Conservation (phyloP, 2,113 vertebrate genomes). For the Notiomystis cincta region DNA sequence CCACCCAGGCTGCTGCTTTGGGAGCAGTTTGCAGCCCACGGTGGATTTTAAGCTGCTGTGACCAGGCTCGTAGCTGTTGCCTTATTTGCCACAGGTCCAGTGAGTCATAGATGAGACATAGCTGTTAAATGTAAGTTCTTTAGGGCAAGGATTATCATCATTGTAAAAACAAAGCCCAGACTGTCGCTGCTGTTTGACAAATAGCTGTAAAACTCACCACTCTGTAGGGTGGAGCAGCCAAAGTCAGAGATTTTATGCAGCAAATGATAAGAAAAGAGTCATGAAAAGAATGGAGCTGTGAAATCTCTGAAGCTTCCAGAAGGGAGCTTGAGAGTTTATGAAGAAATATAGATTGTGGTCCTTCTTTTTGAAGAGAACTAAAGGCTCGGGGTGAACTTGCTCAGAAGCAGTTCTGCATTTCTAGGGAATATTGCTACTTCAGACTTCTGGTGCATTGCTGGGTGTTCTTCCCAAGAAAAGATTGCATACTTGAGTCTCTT, state of each 20-base stretch:
- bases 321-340: background rate
- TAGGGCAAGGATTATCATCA: background rate
- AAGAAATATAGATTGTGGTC: accelerated
- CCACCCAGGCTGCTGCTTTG: background rate
- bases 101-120: background rate
- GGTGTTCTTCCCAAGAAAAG: background rate
- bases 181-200: background rate
- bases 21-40: background rate
- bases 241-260: background rate
- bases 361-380: background rate
- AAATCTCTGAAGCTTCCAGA: background rate
- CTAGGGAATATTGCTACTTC: background rate
- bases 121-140: background rate
- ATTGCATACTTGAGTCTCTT: background rate
- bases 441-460: background rate
- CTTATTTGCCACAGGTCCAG: background rate
- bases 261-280: background rate
- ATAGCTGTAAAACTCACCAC: background rate
- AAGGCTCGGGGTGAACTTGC: background rate
- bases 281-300: background rate
- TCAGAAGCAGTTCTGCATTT: background rate
- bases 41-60: background rate
- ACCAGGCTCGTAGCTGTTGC: background rate
- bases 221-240: background rate
- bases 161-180: background rate